phyloP scores from a whole-genome alignment of 2,888 invertebrate species.

The Diarsia brunnea region DNA sequence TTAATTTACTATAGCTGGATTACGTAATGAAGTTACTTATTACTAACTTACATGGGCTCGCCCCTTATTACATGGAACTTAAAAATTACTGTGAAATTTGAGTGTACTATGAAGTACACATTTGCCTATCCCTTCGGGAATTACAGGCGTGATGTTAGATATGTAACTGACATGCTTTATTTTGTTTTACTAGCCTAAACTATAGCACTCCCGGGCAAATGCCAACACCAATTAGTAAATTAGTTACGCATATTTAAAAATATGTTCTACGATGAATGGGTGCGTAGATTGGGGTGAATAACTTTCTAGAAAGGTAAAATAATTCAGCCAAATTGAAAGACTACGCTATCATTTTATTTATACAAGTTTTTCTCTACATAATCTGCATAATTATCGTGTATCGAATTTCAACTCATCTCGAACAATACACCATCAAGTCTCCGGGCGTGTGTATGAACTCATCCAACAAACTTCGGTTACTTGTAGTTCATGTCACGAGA shows the following conservation, averaged over 20 bases:
- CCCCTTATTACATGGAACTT: no score
- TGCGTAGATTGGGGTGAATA: neutral
- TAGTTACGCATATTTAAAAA: neutral
- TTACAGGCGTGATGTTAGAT: no score
- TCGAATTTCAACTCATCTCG: slow-evolving; percentile 19
- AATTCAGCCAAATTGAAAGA: neutral
- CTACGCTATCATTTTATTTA: neutral
- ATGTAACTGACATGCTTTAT: neutral
- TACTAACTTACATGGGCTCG: no score
- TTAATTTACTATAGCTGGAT: neutral
- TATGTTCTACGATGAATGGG: neutral
- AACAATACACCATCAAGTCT: slow-evolving; percentile 43
- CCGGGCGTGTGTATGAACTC: slow-evolving; percentile 40
- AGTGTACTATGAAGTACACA: no score
- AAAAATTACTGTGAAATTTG: no score
- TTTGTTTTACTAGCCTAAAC: neutral
- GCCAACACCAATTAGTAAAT: neutral
- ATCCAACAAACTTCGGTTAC: slow-evolving; percentile 46
- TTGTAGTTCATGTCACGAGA: slow-evolving; percentile 42
- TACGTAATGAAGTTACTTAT: neutral
- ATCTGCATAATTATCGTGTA: slow-evolving; percentile 40
- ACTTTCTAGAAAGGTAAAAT: neutral
- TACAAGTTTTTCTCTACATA: neutral
- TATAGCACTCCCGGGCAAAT: neutral
- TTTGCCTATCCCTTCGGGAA: no score